A percentile compares a stretch with the other conserved stretches of the same genome.
Conservation (phyloP, 2,113 vertebrate genomes). For the Nanger granti region DNA sequence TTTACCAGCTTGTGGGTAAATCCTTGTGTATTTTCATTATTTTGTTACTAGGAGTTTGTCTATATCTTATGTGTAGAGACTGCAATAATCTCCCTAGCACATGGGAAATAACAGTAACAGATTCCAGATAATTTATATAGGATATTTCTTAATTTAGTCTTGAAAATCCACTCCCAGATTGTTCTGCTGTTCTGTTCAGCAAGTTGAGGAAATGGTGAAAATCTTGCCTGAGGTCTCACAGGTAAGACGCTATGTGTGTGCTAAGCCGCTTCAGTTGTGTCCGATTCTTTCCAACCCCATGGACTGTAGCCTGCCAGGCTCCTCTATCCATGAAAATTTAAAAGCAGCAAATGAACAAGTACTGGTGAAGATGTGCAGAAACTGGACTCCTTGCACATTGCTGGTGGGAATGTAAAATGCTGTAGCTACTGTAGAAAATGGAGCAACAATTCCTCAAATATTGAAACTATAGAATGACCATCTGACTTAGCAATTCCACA, state of each 20-base stretch:
- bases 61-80: neutral
- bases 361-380: neutral
- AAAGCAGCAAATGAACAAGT: neutral
- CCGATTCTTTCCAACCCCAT: neutral
- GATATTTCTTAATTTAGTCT: neutral
- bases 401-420: neutral
- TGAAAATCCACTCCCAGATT: neutral
- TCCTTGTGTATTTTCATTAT: neutral
- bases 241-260: neutral
- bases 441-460: neutral
- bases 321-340: neutral
- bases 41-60: neutral
- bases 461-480: neutral
- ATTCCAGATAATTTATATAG: neutral
- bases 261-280: neutral
- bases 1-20: neutral
- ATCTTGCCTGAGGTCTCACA: neutral
- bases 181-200: neutral
- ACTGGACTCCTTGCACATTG: neutral
- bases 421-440: neutral
- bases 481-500: neutral
- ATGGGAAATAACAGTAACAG: neutral
- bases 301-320: neutral
- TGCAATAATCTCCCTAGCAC: neutral
- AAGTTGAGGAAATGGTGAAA: neutral